Evolutionary conservation across 1,140 invertebrate genomes (phyloP).

Genomic region (Polypedilum pembai): DNA sequence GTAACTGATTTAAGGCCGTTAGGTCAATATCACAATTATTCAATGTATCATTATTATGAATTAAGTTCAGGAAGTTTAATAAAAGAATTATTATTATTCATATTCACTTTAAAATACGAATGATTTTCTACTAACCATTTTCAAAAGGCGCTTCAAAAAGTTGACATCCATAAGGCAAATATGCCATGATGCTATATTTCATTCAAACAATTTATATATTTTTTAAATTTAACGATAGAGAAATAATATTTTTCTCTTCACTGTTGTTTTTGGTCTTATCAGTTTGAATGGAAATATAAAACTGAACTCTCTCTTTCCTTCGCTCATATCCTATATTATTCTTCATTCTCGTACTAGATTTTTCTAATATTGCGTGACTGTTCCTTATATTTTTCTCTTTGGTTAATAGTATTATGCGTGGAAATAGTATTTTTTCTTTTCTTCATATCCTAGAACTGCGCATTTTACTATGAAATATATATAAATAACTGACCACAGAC

Average conservation of each 20-base stretch:
- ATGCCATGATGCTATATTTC: conserved; percentile 3
- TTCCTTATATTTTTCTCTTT: no score
- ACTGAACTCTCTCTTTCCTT: background rate
- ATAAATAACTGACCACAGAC: no score
- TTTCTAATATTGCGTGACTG: background rate
- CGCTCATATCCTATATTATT: background rate
- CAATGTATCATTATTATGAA: no score
- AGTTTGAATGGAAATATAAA: background rate
- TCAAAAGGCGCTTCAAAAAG: conserved; percentile 4
- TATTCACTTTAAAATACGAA: no score
- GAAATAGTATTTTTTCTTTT: no score
- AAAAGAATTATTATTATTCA: no score
- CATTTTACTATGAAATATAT: no score
- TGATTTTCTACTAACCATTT: background rate
- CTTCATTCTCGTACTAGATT: background rate
- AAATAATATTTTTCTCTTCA: background rate
- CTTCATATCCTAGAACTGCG: no score
- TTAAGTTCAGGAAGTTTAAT: no score
- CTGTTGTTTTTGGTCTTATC: background rate
- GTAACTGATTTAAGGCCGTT: no score
- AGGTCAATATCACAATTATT: no score
- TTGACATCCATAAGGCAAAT: conserved; percentile 15
- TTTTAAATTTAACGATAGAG: background rate
- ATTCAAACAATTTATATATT: background rate
- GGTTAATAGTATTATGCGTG: no score